Evolutionary conservation across 2,888 invertebrate species (phyloP), one percentile per base, ranked within the genome.

Genomic region (Parapristionchus giblindavisi): DNA sequence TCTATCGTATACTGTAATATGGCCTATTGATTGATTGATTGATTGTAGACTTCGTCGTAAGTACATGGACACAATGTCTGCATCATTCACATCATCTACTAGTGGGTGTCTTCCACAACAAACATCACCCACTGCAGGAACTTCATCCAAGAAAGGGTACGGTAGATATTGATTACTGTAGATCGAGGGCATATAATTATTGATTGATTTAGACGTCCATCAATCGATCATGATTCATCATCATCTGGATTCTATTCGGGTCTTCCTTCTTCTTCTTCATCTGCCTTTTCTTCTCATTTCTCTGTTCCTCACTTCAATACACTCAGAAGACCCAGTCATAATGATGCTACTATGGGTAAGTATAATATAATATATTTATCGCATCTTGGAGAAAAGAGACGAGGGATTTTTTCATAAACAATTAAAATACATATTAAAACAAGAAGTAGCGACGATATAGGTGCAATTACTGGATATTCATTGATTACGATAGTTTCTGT

Each of bases 161-260:
- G 48, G 66, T 66, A 66, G 24, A 17, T 11, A 24, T 24, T 14
- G n/a, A 58, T 29, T 51, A 51, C 51, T n/a, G 51, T 17, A 21
- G 51, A 51, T n/a, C 14, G 17, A 51, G 14, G 14, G 51, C 14
- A 17, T n/a, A 17, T 51, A 66, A 66, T 66, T 48, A 0, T n/a
- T 27, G 0, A 27, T 17, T 27, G 8, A 38, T 70, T 54, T 24
- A 70, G 72, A 34, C 56, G 72, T 34, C 51, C 58, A 5, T 72
- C 72, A n/a, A 60, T 29, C 29, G 38, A 70, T 43, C 58, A 40
- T 32, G 73, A 73, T 27, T 73, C 73, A 8, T 21, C 60, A 27
- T 73, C 73, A 14, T 73, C 73, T 38, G 73, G 73, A 14, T 73
- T 73, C 73, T 61, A 61, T 29, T 73, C 73, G 32, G 61, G 73